phyloP scores from a whole-genome alignment of 2,113 vertebrate species.

The Hystrix brachyura region DNA sequence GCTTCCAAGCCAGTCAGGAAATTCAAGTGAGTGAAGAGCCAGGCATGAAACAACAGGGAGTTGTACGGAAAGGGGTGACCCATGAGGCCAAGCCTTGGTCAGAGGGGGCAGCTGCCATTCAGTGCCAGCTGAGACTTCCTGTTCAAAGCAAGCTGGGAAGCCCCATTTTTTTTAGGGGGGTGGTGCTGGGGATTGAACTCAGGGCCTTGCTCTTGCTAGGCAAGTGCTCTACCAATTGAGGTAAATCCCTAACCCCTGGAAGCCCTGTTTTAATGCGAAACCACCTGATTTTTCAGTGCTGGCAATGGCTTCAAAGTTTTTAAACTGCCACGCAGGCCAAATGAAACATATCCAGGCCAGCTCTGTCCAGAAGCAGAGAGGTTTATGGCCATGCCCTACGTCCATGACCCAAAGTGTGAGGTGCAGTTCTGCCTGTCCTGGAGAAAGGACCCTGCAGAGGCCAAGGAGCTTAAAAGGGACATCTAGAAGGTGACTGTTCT shows the following conservation, averaged over 20 bases:
- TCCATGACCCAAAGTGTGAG: background rate
- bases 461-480: background rate
- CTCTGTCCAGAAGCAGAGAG: background rate
- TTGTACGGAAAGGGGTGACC: background rate
- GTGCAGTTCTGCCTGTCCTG: background rate
- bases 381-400: background rate
- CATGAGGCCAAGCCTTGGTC: background rate
- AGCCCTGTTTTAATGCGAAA: conserved; percentile 54
- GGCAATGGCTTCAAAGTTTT: conserved; percentile 28
- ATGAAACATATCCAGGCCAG: background rate
- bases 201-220: too few species aligned
- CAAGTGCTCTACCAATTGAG: too few species aligned
- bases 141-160: conserved; percentile 49
- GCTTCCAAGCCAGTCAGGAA: background rate
- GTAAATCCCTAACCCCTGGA: background rate
- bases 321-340: background rate
- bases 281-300: background rate
- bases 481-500: background rate
- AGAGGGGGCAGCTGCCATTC: background rate
- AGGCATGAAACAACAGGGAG: background rate
- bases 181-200: too few species aligned
- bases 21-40: background rate
- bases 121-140: background rate
- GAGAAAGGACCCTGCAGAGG: background rate
- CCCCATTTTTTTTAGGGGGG: background rate